Evolutionary conservation across 2,797 vertebrate genomes (phyloP).

Genomic region (Pseudochromis fuscus): DNA sequence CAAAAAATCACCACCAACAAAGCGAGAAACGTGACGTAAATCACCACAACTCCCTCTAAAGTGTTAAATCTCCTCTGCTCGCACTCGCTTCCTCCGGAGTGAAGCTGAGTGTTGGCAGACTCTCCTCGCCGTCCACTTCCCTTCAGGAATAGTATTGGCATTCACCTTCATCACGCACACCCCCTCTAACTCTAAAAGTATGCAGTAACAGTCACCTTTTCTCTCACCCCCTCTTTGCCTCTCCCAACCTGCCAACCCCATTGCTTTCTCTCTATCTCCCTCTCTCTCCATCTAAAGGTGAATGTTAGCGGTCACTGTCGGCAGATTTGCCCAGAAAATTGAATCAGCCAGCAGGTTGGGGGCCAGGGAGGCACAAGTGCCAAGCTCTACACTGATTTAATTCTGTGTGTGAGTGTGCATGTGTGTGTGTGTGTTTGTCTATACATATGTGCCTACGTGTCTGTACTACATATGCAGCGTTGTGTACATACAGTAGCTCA

Average conservation of each 20-base stretch:
- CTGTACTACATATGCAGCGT: conserved; percentile 42
- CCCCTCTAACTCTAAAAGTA: conserved; percentile 41
- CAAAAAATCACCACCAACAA: neutral
- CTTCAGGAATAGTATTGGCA: conserved; percentile 46
- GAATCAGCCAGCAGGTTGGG: conserved; percentile 79
- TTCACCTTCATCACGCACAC: conserved; percentile 49
- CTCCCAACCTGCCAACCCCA: conserved; percentile 36
- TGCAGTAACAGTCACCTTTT: conserved; percentile 58
- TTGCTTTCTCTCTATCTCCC: neutral
- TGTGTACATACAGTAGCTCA: conserved; percentile 35
- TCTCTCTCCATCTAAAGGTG: conserved; percentile 71
- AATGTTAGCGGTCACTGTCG: conserved; percentile 77
- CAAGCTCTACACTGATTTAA: conserved; percentile 76
- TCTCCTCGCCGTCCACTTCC: conserved; percentile 27
- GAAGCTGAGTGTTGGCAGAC: conserved; percentile 33
- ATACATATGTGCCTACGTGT: conserved; percentile 36
- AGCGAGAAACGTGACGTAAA: neutral
- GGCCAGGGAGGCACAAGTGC: conserved; percentile 73
- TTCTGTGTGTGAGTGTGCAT: conserved; percentile 52
- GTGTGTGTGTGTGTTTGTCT: conserved; percentile 25
- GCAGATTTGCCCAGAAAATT: conserved; percentile 79
- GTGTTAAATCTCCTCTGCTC: neutral
- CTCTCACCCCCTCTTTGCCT: conserved; percentile 51
- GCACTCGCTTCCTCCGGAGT: conserved; percentile 7
- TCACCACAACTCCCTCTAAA: neutral